Conservation (phyloP, 1,140 invertebrate genomes). For the Sesamia nonagrioides region DNA sequence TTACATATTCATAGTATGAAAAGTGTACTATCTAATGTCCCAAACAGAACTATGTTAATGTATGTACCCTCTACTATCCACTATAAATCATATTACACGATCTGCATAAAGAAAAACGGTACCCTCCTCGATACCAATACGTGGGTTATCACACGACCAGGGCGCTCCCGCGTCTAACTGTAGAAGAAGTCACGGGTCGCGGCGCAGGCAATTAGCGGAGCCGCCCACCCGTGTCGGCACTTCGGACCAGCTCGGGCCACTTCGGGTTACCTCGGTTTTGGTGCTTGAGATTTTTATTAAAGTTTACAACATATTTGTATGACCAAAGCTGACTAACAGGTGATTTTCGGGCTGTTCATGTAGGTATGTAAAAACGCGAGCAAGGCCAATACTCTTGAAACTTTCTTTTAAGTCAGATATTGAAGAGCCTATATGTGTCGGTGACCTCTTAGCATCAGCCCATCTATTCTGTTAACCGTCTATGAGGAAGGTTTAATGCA, state of each 20-base stretch:
- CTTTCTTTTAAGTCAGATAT: too few species aligned
- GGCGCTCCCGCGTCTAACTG: constrained; percentile 58
- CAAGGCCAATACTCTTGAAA: too few species aligned
- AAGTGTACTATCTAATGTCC: background rate
- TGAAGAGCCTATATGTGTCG: too few species aligned
- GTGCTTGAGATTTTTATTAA: background rate
- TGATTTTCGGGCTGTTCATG: too few species aligned
- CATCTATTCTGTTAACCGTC: too few species aligned
- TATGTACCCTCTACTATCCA: background rate
- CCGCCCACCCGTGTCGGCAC: constrained; percentile 62
- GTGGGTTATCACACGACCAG: constrained; percentile 50
- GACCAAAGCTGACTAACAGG: too few species aligned
- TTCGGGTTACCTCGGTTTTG: constrained; percentile 34
- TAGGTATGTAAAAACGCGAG: too few species aligned
- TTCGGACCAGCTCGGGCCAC: constrained; percentile 35
- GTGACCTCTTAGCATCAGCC: too few species aligned
- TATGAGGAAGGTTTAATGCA: too few species aligned
- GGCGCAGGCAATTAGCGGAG: constrained; percentile 58
- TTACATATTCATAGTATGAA: background rate
- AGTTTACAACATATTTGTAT: background rate
- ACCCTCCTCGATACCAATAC: constrained; percentile 19
- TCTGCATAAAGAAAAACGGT: constrained; percentile 35
- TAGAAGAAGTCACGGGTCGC: constrained; percentile 61
- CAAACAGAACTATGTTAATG: background rate
- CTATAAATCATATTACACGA: constrained; percentile 8